phyloP scores from a whole-genome alignment of 2,113 vertebrate species.

The Hassar affinis region DNA sequence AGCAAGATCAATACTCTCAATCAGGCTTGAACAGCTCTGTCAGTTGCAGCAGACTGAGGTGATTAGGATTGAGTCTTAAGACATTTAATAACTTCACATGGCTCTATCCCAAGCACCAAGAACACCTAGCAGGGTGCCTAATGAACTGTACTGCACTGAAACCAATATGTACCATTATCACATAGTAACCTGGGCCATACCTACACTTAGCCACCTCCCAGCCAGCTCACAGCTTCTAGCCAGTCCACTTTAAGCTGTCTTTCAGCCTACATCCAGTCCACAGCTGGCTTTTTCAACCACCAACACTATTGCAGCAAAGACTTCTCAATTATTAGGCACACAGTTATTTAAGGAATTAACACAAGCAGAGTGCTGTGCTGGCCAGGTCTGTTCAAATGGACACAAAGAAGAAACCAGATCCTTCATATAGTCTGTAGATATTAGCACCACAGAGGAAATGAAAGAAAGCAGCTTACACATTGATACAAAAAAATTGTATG shows the following conservation, averaged over 20 bases:
- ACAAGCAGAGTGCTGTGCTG: not conserved
- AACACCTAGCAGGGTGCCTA: slow-evolving; percentile 79
- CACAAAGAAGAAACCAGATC: not conserved
- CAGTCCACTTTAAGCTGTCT: not conserved
- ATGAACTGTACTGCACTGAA: slow-evolving; percentile 78
- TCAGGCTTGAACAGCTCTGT: slow-evolving; percentile 87
- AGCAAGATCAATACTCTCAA: slow-evolving; percentile 89
- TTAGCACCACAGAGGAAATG: not conserved
- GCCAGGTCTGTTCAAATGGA: slow-evolving; percentile 8
- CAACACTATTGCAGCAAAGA: not conserved
- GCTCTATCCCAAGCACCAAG: slow-evolving; percentile 80
- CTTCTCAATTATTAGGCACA: slow-evolving; percentile 12
- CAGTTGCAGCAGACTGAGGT: slow-evolving; percentile 87
- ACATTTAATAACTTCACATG: slow-evolving; percentile 86
- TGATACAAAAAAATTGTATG: not conserved
- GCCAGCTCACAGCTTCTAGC: not conserved
- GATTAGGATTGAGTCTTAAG: slow-evolving; percentile 96
- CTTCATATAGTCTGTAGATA: not conserved
- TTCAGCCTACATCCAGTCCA: not conserved
- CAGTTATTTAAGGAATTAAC: slow-evolving; percentile 14
- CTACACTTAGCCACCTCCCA: not conserved
- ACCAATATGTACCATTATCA: slow-evolving; percentile 41
- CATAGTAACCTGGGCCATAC: slow-evolving; percentile 12
- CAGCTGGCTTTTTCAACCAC: not conserved
- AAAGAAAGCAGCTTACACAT: not conserved